These are phyloP conservation scores for Choristoneura fumiferana DNA, from an alignment of 1,140 invertebrate species.

Conservation along the genomic window DNA sequence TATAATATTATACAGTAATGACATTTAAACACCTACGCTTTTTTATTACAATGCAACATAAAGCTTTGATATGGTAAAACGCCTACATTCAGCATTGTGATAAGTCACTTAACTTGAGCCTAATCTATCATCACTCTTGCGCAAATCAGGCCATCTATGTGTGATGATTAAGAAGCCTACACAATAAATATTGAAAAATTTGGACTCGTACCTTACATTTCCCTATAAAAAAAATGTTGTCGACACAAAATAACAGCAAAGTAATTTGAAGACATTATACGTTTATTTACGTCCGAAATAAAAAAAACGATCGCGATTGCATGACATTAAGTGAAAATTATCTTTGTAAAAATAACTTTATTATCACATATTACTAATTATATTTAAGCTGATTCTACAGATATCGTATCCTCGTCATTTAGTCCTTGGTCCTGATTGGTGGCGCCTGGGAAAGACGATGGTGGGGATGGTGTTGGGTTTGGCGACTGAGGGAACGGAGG, in stretches of 20 bases:
- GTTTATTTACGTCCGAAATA: no score
- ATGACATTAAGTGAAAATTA: not conserved
- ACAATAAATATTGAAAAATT: no score
- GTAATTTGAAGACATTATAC: no score
- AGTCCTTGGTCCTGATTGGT: slow-evolving; percentile 39
- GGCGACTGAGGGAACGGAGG: slow-evolving; percentile 25
- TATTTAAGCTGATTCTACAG: slow-evolving; percentile 54
- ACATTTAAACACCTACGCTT: slow-evolving; percentile 10
- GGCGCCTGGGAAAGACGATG: slow-evolving; percentile 35
- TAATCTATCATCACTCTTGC: slow-evolving; percentile 17
- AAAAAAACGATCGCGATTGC: no score
- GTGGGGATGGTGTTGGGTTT: slow-evolving; percentile 26
- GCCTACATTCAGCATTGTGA: not conserved
- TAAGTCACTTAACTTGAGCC: slow-evolving; percentile 8
- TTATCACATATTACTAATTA: not conserved
- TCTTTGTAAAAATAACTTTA: not conserved
- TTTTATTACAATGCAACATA: slow-evolving; percentile 12
- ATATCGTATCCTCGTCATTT: slow-evolving; percentile 62
- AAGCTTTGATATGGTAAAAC: slow-evolving; percentile 13
- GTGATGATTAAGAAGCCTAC: slow-evolving; percentile 3
- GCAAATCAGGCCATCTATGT: slow-evolving; percentile 6
- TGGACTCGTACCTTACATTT: no score
- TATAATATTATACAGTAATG: slow-evolving; percentile 3
- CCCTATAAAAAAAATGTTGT: no score
- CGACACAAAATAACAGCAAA: no score